Evolutionary conservation across 1,140 invertebrate genomes (phyloP).

Genomic region (Neodiprion pinetum): DNA sequence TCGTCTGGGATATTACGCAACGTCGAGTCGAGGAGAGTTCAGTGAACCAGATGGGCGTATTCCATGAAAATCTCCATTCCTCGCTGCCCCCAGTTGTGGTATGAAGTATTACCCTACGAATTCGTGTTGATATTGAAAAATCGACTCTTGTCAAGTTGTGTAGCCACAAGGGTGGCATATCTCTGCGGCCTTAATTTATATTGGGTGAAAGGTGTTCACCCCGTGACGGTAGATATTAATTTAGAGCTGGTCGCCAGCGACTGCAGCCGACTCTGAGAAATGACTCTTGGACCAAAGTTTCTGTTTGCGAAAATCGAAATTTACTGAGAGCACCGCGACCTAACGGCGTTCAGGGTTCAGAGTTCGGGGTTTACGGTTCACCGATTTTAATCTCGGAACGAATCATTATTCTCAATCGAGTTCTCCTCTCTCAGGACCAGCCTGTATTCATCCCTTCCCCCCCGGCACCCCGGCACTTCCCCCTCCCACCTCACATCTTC

Average conservation of each 20-base stretch:
- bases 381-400: constrained; percentile 4
- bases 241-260: not conserved
- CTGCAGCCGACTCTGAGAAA: not conserved
- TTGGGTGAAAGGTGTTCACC: not conserved
- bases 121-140: too few species aligned
- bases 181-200: not conserved
- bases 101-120: too few species aligned
- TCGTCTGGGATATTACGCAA: too few species aligned
- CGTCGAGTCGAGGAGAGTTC: too few species aligned
- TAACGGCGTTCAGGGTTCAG: constrained; percentile 4
- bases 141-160: too few species aligned
- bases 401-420: constrained; percentile 7
- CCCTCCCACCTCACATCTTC: not conserved
- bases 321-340: constrained; percentile 4
- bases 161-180: too few species aligned
- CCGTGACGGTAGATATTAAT: not conserved
- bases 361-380: constrained; percentile 6
- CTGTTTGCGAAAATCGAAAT: constrained; percentile 1
- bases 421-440: not conserved
- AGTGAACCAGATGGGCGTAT: too few species aligned
- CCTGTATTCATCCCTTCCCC: too few species aligned
- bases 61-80: too few species aligned
- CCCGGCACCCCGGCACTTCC: not conserved
- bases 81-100: too few species aligned
- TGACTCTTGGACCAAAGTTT: not conserved